These are phyloP conservation scores for Drosophila borealis DNA, from an alignment of 2,888 invertebrate species.

Conservation along the genomic window DNA sequence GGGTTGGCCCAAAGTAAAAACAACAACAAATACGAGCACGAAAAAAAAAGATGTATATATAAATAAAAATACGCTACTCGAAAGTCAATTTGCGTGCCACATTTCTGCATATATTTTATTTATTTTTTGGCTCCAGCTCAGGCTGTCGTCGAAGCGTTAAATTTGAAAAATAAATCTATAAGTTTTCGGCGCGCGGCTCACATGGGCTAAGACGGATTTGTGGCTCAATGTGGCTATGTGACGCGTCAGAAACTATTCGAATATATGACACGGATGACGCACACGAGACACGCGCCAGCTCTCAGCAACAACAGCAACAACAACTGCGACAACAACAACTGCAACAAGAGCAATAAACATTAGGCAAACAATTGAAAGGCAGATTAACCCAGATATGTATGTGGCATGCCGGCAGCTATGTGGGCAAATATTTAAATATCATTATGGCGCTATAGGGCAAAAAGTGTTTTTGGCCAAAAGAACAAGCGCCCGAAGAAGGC, in stretches of 20 bases:
- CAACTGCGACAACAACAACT: slow-evolving; percentile 1
- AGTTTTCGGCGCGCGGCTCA: slow-evolving; percentile 34
- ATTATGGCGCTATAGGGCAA: slow-evolving; percentile 55
- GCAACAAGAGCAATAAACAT: slow-evolving; percentile 25
- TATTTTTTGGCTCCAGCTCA: slow-evolving; percentile 50
- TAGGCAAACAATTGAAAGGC: slow-evolving; percentile 70
- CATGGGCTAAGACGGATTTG: slow-evolving; percentile 63
- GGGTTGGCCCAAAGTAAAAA: slow-evolving; percentile 8
- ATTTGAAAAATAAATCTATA: slow-evolving; percentile 75
- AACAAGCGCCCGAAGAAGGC: slow-evolving; percentile 19
- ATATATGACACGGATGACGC: slow-evolving; percentile 41
- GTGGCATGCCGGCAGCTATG: slow-evolving; percentile 63
- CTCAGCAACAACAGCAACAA: not conserved
- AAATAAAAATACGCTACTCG: slow-evolving; percentile 47
- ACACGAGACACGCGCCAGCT: slow-evolving; percentile 31
- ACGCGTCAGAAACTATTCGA: slow-evolving; percentile 51
- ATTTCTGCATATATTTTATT: not conserved
- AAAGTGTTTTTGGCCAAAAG: slow-evolving; percentile 53
- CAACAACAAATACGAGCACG: slow-evolving; percentile 4
- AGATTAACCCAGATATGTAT: slow-evolving; percentile 77
- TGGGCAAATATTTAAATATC: slow-evolving; percentile 81
- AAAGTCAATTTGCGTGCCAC: slow-evolving; percentile 80
- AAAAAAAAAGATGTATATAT: slow-evolving; percentile 1
- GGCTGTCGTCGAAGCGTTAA: slow-evolving; percentile 76
- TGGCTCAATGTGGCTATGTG: slow-evolving; percentile 58